Base-by-base conservation (phyloP, 2,797 vertebrate genomes). In the Pangasius macronema region DNA sequence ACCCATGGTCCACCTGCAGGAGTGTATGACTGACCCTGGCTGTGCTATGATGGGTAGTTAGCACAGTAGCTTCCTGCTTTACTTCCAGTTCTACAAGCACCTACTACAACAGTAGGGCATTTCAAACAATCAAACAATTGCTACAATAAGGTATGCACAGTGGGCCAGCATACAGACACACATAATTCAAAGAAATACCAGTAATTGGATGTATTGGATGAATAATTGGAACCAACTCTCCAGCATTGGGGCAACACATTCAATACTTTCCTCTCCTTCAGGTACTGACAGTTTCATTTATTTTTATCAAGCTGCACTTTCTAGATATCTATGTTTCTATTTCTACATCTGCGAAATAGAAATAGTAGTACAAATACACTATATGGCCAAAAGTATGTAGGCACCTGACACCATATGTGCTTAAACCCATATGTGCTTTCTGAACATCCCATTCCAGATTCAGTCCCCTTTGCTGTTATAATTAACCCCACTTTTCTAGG, bases 31-130 rank as follows among this genome's bases (percentile, higher is more conserved):
- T 33, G 85, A 92, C 27, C 91, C 96, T 75, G 91, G 94, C 33
- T 95, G 93, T 61, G 95, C 94, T 1, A 88, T 96, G 90, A 94
- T 91, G 92, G 94, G 92, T 72, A 94, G 94, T 88, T 96, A 96
- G 88, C 70, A 65, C 65, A 95, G 93, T 89, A 94, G 89, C 92
- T 97, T 96, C 61, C 91, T 95, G 92, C 93, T 92, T 68, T 96
- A 95, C 85, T 97, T 95, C 0, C 93, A 93, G 92, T 96, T 95
- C 90, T 96, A 96, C 1, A 95, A 97, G 90, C 96, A 95, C 3
- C 91, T 95, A 76, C 91, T 96, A 83, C 94, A 92, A 85, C 95
- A 95, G 46, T 42, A 94, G 14, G 93, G 90, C 2, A 51, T 39
- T 39, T 39, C 39, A 39, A 39, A 39, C 87, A 87, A 39, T 72